Percentiles rank a stretch among this genome's conserved stretches.
Conservation (phyloP, 1,140 invertebrate species). For the Drosophila pandora region DNA sequence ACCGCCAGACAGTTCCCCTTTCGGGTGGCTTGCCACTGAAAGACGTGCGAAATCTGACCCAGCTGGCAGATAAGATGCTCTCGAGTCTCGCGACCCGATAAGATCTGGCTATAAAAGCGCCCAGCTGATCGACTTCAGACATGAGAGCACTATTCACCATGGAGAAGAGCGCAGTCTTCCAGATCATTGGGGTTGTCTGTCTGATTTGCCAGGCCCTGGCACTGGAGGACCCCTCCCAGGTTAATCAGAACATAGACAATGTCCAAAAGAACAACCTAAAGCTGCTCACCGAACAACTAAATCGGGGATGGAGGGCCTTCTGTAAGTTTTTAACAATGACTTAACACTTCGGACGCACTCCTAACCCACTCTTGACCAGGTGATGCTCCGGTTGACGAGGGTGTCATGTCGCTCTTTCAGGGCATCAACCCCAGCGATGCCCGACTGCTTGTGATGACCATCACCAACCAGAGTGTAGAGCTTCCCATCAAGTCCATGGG, state of each 20-base stretch:
- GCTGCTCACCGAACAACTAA: conserved; percentile 61
- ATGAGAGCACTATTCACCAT: conserved; percentile 36
- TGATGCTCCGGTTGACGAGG: conserved; percentile 75
- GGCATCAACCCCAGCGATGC: conserved; percentile 80
- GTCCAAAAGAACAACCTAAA: conserved; percentile 67
- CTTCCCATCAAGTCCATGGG: conserved; percentile 70
- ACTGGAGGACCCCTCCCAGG: neutral
- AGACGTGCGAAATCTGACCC: conserved; percentile 42
- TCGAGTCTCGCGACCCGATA: conserved; percentile 18
- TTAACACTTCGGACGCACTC: neutral
- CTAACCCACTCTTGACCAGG: conserved; percentile 25
- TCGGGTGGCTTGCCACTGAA: neutral
- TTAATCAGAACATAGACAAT: conserved; percentile 36
- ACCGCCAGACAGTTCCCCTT: conserved; percentile 34
- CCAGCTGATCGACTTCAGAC: neutral
- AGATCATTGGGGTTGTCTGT: conserved; percentile 17
- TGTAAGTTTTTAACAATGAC: conserved; percentile 54
- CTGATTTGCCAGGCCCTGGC: conserved; percentile 23
- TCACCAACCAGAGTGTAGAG: conserved; percentile 71
- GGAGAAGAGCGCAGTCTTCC: conserved; percentile 10
- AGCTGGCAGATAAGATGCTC: conserved; percentile 36
- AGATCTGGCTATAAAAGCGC: conserved; percentile 45
- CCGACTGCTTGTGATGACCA: conserved; percentile 68
- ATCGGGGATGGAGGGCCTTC: conserved; percentile 70
- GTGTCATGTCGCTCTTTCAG: conserved; percentile 72